phyloP scores from a whole-genome alignment of 1,140 invertebrate species.

The Limonius californicus region DNA sequence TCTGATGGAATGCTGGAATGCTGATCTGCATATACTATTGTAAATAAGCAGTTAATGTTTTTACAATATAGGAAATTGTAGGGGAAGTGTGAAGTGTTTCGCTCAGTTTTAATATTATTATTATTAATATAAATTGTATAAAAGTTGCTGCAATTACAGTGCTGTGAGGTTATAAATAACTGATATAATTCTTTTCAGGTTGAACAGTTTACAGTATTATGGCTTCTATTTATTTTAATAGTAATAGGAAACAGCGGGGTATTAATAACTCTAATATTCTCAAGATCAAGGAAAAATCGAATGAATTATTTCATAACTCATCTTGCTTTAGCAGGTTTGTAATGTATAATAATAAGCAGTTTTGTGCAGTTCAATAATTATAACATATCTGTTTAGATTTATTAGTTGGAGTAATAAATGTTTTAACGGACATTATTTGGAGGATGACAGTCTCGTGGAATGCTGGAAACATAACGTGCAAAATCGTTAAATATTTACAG shows the following conservation, averaged over 20 bases:
- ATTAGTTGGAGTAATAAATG: constrained; percentile 58
- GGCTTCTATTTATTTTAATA: constrained; percentile 82
- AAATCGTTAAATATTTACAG: constrained; percentile 58
- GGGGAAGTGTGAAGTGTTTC: no score
- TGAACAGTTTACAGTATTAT: constrained; percentile 84
- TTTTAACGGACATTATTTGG: constrained; percentile 62
- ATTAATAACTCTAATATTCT: constrained; percentile 74
- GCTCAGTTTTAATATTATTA: no score
- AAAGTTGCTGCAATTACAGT: no score
- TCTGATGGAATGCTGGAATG: no score
- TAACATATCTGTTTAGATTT: constrained; percentile 51
- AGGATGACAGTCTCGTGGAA: constrained; percentile 59
- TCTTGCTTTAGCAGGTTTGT: constrained; percentile 80
- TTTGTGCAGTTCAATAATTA: constrained; percentile 3
- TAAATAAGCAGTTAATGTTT: no score
- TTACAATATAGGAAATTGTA: no score
- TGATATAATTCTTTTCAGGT: no score
- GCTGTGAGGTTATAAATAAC: no score
- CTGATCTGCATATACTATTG: no score
- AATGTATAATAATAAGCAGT: no score
- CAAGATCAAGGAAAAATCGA: constrained; percentile 81
- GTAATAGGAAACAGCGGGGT: constrained; percentile 86
- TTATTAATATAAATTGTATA: no score
- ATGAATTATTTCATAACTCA: constrained; percentile 98
- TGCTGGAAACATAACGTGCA: constrained; percentile 60